Percentiles rank a stretch among this genome's conserved stretches.
phyloP scores from a whole-genome alignment of 1,140 invertebrate species.

The Lithobius niger region DNA sequence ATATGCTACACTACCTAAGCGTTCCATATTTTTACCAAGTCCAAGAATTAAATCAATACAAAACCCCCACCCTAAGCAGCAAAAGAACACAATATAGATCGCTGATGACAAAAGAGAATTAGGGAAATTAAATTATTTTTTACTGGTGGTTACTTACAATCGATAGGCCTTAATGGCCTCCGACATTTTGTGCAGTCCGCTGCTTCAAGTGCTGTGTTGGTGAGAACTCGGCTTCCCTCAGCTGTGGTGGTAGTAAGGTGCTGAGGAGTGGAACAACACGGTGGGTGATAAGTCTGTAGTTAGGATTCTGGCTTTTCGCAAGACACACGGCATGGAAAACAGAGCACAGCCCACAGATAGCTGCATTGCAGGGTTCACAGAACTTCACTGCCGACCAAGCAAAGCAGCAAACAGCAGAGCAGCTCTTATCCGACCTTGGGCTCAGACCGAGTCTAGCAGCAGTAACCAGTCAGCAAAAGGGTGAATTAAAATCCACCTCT shows the following conservation, averaged over 20 bases:
- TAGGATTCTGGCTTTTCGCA: background rate
- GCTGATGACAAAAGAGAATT: too few relatives aligned
- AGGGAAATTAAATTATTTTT: too few relatives aligned
- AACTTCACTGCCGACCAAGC: background rate
- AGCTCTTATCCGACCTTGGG: too few relatives aligned
- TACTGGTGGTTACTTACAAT: conserved; percentile 18
- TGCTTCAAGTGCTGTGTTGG: background rate
- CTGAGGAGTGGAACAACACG: background rate
- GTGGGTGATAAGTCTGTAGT: background rate
- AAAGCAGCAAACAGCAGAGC: too few relatives aligned
- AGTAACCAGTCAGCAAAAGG: too few relatives aligned
- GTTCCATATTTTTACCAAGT: too few relatives aligned
- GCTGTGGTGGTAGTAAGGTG: background rate
- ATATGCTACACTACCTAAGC: too few relatives aligned
- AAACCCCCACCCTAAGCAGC: too few relatives aligned
- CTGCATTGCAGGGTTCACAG: conserved; percentile 2
- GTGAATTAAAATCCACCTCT: too few relatives aligned
- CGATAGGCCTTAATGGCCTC: conserved; percentile 18
- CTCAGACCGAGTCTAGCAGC: too few relatives aligned
- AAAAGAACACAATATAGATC: too few relatives aligned
- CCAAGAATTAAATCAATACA: too few relatives aligned
- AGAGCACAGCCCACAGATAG: background rate
- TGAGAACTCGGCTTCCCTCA: background rate
- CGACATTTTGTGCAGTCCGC: conserved; percentile 14
- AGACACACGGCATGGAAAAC: background rate